Percentiles rank a stretch among this genome's conserved stretches.
phyloP scores from a whole-genome alignment of 2,888 invertebrate genomes.

The Glyphotaelius pellucidus region DNA sequence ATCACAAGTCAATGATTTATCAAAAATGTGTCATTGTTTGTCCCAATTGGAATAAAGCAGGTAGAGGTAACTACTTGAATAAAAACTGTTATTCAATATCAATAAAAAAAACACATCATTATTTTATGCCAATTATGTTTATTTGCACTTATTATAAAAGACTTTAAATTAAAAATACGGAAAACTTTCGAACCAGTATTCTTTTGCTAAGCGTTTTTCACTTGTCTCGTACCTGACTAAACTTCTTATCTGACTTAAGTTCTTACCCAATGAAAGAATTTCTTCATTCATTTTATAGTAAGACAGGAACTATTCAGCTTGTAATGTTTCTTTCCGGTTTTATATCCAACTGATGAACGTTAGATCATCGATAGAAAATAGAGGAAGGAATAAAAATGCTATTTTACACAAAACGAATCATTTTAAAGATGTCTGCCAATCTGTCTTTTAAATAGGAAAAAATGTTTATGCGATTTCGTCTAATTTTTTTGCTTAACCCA shows the following conservation, averaged over 20 bases:
- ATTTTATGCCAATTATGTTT: not conserved
- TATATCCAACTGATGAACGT: not conserved
- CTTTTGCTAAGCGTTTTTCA: not conserved
- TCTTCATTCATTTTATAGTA: not conserved
- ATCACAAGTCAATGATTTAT: not conserved
- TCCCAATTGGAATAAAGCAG: not conserved
- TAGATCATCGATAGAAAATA: not conserved
- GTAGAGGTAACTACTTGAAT: not conserved
- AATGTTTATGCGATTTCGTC: too few species aligned
- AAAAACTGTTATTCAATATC: not conserved
- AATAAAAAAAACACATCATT: not conserved
- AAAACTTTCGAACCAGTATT: not conserved
- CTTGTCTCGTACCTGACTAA: not conserved
- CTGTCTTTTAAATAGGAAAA: too few species aligned
- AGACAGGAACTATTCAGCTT: slow-evolving; percentile 2
- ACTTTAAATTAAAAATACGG: not conserved
- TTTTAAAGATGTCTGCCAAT: not conserved
- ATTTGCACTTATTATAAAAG: not conserved
- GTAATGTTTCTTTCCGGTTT: not conserved
- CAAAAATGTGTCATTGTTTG: not conserved
- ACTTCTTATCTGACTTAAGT: not conserved
- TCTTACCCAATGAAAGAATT: slow-evolving; percentile 10
- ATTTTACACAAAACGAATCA: not conserved
- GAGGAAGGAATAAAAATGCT: not conserved
- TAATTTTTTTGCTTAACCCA: too few species aligned